Evolutionary conservation across 35 echinoderm and acorn worm species (phyloP).

Genomic region (Amphiura filiformis): DNA sequence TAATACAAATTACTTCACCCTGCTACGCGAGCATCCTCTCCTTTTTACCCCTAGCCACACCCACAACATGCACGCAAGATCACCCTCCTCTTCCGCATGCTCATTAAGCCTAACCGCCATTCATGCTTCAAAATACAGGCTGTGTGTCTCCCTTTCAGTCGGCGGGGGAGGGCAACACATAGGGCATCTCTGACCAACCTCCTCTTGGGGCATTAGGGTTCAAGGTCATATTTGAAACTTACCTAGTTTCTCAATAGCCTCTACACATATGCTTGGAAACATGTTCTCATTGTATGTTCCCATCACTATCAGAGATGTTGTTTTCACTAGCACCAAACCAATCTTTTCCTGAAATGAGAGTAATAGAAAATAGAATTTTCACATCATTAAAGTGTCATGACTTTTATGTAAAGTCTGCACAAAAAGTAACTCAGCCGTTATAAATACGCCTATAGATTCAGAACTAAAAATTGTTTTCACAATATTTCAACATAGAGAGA

Average conservation of each 20-base stretch:
- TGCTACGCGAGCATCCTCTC: too few species aligned
- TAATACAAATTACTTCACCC: too few species aligned
- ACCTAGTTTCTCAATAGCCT: constrained; percentile 97
- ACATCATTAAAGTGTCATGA: background rate
- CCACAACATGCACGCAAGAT: background rate
- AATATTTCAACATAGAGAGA: too few species aligned
- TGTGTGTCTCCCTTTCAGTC: background rate
- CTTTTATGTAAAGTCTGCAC: too few species aligned
- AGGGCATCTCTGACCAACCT: too few species aligned
- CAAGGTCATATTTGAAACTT: constrained; percentile 32
- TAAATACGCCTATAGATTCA: background rate
- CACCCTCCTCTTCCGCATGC: too few species aligned
- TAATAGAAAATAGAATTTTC: background rate
- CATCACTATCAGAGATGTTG: constrained; percentile 68
- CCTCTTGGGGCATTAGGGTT: background rate
- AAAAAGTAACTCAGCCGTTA: too few species aligned
- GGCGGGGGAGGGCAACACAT: too few species aligned
- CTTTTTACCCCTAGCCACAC: too few species aligned
- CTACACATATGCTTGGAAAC: constrained; percentile 95
- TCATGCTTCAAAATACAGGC: background rate
- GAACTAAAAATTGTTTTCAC: background rate
- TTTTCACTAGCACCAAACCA: constrained; percentile 90
- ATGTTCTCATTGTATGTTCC: constrained; percentile 97
- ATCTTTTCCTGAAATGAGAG: constrained; percentile 75
- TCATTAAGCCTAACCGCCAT: background rate